Evolutionary conservation across 2,113 vertebrate genomes (phyloP).

Genomic region (Coturnix japonica): DNA sequence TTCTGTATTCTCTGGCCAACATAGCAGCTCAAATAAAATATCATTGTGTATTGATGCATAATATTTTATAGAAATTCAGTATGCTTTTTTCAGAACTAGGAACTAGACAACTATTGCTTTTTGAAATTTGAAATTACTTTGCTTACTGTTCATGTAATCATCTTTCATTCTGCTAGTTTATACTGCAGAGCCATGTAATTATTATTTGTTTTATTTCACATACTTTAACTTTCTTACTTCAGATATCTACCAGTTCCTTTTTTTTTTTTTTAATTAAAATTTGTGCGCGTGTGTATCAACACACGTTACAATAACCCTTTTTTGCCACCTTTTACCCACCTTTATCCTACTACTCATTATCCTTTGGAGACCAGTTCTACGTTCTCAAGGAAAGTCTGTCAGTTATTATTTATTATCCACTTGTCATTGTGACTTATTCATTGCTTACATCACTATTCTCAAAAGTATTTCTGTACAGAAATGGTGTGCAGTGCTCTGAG

Average conservation of each 20-base stretch:
- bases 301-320: neutral
- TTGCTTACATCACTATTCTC: slow-evolving; percentile 70
- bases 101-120: neutral
- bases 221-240: neutral
- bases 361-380: slow-evolving; percentile 1
- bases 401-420: slow-evolving; percentile 67
- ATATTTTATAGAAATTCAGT: neutral
- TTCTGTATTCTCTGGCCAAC: neutral
- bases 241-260: neutral
- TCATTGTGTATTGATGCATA: neutral
- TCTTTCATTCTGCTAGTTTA: neutral
- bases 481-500: slow-evolving; percentile 37
- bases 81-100: neutral
- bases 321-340: neutral
- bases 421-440: slow-evolving; percentile 68
- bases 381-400: slow-evolving; percentile 44
- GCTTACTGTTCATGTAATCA: neutral
- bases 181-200: neutral
- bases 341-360: neutral
- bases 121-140: neutral
- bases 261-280: too few species aligned
- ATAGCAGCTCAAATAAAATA: neutral
- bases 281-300: too few species aligned
- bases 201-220: neutral
- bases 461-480: slow-evolving; percentile 63